Evolutionary conservation across 2,888 invertebrate genomes (phyloP), one percentile per base, ranked within the genome.

Genomic region (Theretra japonica): DNA sequence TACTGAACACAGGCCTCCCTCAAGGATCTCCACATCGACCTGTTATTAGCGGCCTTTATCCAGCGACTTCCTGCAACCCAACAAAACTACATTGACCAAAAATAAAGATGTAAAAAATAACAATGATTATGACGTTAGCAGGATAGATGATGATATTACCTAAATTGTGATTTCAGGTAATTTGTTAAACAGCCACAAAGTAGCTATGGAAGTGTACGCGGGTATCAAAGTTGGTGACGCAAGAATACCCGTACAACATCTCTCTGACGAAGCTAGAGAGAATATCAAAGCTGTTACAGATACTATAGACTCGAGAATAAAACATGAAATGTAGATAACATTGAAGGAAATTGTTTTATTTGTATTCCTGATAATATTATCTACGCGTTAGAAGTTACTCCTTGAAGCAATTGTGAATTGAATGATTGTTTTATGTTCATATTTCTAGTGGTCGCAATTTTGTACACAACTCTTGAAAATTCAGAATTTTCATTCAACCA

Each of bases 231-330:
- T 53, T 8, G 56, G 69, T 8, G n/a, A 56, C 8, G 28, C 69
- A 25, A 69, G 69, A 53, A 23, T 53, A n/a, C 69, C 69, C 0
- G 21, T 69, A 8, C 28, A 30, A 30, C 56, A 30, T 21, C 8
- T 68, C 8, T 68, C 69, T 25, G 50, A 56, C 33, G 23, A 21
- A 50, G 68, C n/a, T n/a, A 56, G 28, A 53, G 28, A 69, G 30
- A 62, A 53, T 28, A n/a, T 69, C 25, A 69, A 69, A 60, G 60
- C 60, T 30, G 28, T 60, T 17, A 60, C 60, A 19, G 60, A 60
- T 30, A 19, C 28, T 30, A 60, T 60, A 53, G 53, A 17, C 17
- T 53, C n/a, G 19, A 19, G 11, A 41, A 41, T 41, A 41, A 41
- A 41, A 15, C 11, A 11, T 41, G 15, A 41, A 41, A 41, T 41